Conservation (phyloP, 2,888 invertebrate species). For the Isotomurus palustris region DNA sequence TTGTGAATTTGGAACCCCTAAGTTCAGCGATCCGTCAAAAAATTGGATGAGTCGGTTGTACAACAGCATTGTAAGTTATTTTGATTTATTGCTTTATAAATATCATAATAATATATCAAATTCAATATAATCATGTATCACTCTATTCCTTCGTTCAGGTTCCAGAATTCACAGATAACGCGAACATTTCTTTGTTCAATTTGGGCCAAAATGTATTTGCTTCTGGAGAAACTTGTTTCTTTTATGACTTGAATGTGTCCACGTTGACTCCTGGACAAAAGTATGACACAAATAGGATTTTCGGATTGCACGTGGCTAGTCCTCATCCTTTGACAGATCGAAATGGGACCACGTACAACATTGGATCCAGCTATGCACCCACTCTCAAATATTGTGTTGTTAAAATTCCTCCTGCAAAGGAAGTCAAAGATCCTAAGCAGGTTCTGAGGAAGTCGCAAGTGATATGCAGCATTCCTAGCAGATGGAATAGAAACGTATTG, state of each 20-base stretch:
- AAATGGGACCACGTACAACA: constrained; percentile 48
- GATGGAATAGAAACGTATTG: constrained; percentile 36
- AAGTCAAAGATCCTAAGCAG: constrained; percentile 36
- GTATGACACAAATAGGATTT: constrained; percentile 46
- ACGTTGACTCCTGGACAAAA: constrained; percentile 50
- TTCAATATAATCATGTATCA: too few relatives aligned
- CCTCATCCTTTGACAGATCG: constrained; percentile 52
- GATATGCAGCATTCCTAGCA: constrained; percentile 26
- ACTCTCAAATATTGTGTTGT: constrained; percentile 50
- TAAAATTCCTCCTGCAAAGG: constrained; percentile 46
- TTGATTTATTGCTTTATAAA: neutral
- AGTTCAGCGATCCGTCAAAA: constrained; percentile 23
- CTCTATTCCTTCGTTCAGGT: constrained; percentile 36
- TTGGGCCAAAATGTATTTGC: constrained; percentile 52
- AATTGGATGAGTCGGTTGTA: constrained; percentile 31
- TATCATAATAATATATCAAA: neutral
- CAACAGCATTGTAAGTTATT: constrained; percentile 26
- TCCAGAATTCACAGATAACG: constrained; percentile 53
- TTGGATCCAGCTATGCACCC: constrained; percentile 50
- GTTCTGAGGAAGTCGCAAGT: constrained; percentile 32
- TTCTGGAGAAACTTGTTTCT: constrained; percentile 52
- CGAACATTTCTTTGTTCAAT: constrained; percentile 51
- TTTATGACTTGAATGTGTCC: constrained; percentile 51
- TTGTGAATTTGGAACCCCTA: constrained; percentile 26
- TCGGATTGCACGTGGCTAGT: constrained; percentile 51